Evolutionary conservation across 1,140 invertebrate genomes (phyloP).

Genomic region (Ganaspis sp.): DNA sequence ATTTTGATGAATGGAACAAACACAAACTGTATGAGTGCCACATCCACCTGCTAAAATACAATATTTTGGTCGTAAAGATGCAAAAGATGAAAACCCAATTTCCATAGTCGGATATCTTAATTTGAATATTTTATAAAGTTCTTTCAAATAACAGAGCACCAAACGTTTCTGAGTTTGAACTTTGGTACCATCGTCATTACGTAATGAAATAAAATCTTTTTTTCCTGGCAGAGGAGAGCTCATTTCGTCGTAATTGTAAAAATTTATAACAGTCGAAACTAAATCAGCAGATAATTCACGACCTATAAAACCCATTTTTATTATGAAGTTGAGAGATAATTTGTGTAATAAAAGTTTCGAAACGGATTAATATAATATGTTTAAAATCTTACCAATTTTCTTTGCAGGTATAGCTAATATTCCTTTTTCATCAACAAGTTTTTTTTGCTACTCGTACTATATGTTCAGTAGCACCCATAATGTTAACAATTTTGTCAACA

Average conservation of each 20-base stretch:
- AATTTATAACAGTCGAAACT: not conserved
- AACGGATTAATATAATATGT: too few relatives aligned
- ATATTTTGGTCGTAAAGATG: too few relatives aligned
- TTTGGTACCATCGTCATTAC: constrained; percentile 11
- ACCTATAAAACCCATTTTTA: too few relatives aligned
- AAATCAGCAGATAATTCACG: not conserved
- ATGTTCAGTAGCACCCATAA: constrained; percentile 10
- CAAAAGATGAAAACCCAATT: constrained; percentile 32
- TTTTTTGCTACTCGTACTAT: constrained; percentile 21
- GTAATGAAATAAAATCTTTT: constrained; percentile 28
- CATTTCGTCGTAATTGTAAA: constrained; percentile 26
- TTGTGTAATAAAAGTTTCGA: too few relatives aligned
- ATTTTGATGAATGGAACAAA: constrained; percentile 32
- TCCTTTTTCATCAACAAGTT: not conserved
- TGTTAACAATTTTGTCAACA: constrained; percentile 24
- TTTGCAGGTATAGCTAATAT: constrained; percentile 1
- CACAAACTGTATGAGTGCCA: constrained; percentile 28
- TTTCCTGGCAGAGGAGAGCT: constrained; percentile 2
- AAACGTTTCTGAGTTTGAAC: constrained; percentile 16
- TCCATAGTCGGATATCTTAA: too few relatives aligned
- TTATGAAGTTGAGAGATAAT: too few relatives aligned
- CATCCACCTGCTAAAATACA: too few relatives aligned
- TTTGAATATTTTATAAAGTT: not conserved
- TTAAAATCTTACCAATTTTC: constrained; percentile 28
- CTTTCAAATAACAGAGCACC: not conserved